phyloP scores from a whole-genome alignment of 2,113 vertebrate species.

The Oreochromis tanganicae region DNA sequence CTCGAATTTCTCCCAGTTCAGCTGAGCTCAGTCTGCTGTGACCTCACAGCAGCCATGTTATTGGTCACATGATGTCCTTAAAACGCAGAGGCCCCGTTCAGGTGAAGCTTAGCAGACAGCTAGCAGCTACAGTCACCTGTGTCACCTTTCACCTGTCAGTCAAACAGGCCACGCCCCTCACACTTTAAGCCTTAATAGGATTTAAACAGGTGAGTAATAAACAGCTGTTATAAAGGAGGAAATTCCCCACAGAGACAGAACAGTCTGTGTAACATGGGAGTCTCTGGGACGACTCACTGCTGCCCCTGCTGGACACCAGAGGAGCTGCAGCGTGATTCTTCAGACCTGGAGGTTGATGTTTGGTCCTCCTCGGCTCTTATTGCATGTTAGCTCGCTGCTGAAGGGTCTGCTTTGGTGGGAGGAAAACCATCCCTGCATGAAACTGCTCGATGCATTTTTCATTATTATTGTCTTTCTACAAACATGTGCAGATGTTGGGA shows the following conservation, averaged over 20 bases:
- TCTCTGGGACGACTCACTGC: not conserved
- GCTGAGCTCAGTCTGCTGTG: not conserved
- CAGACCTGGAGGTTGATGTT: not conserved
- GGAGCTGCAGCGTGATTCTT: not conserved
- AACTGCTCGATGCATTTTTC: not conserved
- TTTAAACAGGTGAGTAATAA: not conserved
- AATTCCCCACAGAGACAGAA: not conserved
- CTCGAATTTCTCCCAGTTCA: not conserved
- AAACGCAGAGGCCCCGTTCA: not conserved
- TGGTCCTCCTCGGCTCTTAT: not conserved
- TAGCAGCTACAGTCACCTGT: not conserved
- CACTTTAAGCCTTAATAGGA: not conserved
- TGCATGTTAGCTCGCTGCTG: not conserved
- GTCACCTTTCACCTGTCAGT: not conserved
- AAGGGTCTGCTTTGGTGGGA: not conserved
- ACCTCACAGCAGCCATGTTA: not conserved
- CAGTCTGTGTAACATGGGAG: not conserved
- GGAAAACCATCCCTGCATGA: rapidly evolving
- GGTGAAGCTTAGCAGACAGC: not conserved
- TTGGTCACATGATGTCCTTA: not conserved
- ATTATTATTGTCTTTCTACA: not conserved
- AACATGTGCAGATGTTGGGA: not conserved
- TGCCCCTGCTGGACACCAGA: not conserved
- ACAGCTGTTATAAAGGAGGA: not conserved
- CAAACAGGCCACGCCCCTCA: not conserved